phyloP scores from a whole-genome alignment of 1,140 invertebrate species.

The Ceratitis capitata region DNA sequence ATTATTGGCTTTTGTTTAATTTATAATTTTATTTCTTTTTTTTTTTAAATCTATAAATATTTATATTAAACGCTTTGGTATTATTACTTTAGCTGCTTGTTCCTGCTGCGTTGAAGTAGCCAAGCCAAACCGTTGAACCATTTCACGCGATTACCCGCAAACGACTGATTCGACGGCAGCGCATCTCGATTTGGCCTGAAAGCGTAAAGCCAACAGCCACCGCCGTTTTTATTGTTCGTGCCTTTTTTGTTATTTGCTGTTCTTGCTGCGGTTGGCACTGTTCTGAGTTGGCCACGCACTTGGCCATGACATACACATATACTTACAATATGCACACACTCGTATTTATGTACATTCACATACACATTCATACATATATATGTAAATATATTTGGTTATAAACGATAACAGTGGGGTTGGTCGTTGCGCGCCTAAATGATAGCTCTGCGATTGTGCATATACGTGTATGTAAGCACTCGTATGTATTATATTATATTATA shows the following conservation, averaged over 20 bases:
- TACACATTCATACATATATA: not conserved
- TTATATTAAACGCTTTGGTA: not conserved
- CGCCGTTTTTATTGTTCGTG: not conserved
- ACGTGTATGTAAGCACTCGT: not conserved
- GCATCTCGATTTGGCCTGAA: constrained; percentile 24
- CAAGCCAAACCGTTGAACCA: constrained; percentile 6
- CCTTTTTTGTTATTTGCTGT: not conserved
- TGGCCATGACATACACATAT: constrained; percentile 7
- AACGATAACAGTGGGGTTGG: constrained; percentile 8
- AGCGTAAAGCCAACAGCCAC: not conserved
- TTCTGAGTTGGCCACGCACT: constrained; percentile 30
- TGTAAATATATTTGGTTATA: not conserved
- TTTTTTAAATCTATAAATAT: not conserved
- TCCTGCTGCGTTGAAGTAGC: not conserved
- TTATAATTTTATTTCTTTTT: not conserved
- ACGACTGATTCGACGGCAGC: constrained; percentile 3
- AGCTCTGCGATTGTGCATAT: not conserved
- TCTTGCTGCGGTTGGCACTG: not conserved
- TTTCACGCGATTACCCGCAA: constrained; percentile 20
- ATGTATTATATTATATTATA: not conserved
- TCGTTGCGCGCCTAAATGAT: constrained; percentile 7
- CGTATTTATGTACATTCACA: not conserved
- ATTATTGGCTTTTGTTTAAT: not conserved
- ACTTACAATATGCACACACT: not conserved
- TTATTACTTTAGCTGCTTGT: not conserved